Percentiles rank a stretch among this genome's conserved stretches.
These are phyloP conservation scores for Engraulis encrasicolus DNA, from an alignment of 2,113 vertebrate genomes.

Conservation along the genomic window DNA sequence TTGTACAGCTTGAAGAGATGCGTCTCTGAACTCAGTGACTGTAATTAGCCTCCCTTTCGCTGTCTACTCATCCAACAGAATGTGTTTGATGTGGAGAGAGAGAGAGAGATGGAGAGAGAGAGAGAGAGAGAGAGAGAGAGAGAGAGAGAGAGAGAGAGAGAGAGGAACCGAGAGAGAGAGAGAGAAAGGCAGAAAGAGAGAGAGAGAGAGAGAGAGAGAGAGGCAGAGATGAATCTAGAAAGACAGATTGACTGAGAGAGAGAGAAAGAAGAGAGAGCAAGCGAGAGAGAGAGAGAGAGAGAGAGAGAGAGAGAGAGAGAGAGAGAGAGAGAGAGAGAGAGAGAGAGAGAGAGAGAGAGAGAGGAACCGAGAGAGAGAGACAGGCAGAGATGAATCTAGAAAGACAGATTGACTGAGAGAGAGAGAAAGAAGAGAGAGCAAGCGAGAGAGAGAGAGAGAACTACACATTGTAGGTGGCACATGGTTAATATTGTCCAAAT, in stretches of 20 bases:
- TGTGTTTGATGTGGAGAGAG: background rate
- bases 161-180: too few relatives aligned
- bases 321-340: background rate
- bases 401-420: too few relatives aligned
- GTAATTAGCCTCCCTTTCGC: background rate
- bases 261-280: too few relatives aligned
- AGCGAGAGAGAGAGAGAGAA: too few relatives aligned
- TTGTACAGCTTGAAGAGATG: background rate
- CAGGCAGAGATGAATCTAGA: too few relatives aligned
- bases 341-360: background rate
- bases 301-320: background rate
- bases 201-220: too few relatives aligned
- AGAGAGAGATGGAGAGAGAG: background rate
- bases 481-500: background rate
- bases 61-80: slow-evolving; percentile 6
- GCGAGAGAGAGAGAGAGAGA: too few relatives aligned
- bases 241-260: too few relatives aligned
- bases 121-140: background rate
- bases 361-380: too few relatives aligned
- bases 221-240: too few relatives aligned
- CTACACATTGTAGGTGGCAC: background rate
- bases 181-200: too few relatives aligned
- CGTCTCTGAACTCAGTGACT: slow-evolving; percentile 4
- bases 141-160: background rate
- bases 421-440: too few relatives aligned